Percentiles rank a stretch among this genome's conserved stretches.
phyloP scores from a whole-genome alignment of 1,140 invertebrate species.

The Meloidogyne chitwoodi region DNA sequence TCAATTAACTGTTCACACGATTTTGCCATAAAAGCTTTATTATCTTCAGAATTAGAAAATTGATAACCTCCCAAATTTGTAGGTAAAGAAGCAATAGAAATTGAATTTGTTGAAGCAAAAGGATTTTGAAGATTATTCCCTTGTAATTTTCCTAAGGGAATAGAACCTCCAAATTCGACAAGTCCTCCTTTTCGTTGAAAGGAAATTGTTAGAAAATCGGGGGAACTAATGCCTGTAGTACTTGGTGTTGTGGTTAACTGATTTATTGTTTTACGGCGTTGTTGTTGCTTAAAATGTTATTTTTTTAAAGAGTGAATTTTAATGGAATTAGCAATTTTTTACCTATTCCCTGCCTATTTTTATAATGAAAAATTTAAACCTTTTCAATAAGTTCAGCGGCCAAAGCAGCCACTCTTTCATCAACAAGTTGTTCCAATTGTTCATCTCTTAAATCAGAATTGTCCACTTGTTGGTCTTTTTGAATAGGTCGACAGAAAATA shows the following conservation, averaged over 20 bases:
- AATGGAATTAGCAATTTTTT: no score
- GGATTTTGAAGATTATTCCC: not conserved
- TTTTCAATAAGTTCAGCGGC: not conserved
- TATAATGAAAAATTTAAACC: no score
- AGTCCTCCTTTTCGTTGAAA: slow-evolving; percentile 1
- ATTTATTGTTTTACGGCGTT: not conserved
- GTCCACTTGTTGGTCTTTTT: slow-evolving; percentile 28
- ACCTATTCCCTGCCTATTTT: not conserved
- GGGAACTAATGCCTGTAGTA: not conserved
- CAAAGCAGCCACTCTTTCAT: not conserved
- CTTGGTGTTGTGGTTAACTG: not conserved
- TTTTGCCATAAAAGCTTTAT: not conserved
- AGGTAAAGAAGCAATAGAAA: slow-evolving; percentile 10
- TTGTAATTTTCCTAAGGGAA: not conserved
- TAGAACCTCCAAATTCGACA: slow-evolving; percentile 2
- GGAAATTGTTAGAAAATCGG: not conserved
- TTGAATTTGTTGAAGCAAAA: not conserved
- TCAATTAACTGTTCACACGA: not conserved
- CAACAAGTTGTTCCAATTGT: slow-evolving; percentile 1
- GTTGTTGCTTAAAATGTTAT: not conserved
- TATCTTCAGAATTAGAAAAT: not conserved
- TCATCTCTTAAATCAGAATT: slow-evolving; percentile 48
- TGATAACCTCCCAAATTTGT: not conserved
- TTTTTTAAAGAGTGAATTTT: not conserved
- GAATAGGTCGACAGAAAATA: slow-evolving; percentile 53